A percentile compares a stretch with the other conserved stretches of the same genome.
phyloP scores from a whole-genome alignment of 1,140 invertebrate genomes.

The Triops longicaudatus region DNA sequence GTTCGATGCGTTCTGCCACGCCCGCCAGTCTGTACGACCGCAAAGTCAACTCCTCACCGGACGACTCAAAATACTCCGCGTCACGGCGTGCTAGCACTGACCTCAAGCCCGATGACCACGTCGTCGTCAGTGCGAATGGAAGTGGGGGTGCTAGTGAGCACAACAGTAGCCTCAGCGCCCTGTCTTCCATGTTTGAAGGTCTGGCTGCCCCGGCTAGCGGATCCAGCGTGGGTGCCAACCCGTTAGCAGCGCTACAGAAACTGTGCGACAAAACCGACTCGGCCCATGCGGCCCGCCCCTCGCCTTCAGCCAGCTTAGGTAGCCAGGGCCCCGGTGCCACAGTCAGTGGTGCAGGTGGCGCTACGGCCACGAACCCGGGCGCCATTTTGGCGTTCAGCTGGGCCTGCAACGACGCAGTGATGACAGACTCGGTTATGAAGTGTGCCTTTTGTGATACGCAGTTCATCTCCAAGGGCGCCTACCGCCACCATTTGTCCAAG shows the following conservation, averaged over 20 bases:
- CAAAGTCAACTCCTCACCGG: slow-evolving; percentile 23
- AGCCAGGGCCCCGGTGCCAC: slow-evolving; percentile 29
- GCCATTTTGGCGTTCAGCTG: slow-evolving; percentile 84
- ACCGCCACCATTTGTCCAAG: slow-evolving; percentile 89
- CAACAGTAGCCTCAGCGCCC: slow-evolving; percentile 53
- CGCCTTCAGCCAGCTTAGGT: slow-evolving; percentile 23
- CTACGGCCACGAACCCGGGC: slow-evolving; percentile 48
- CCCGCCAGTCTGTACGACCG: slow-evolving; percentile 24
- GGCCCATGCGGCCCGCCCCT: slow-evolving; percentile 32
- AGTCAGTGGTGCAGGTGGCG: slow-evolving; percentile 35
- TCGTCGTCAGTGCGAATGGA: slow-evolving; percentile 28
- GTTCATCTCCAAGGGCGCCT: slow-evolving; percentile 92
- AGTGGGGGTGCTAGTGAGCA: slow-evolving; percentile 33
- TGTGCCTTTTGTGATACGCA: slow-evolving; percentile 94
- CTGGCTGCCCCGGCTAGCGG: slow-evolving; percentile 45
- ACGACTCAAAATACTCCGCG: background rate
- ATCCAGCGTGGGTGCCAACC: slow-evolving; percentile 46
- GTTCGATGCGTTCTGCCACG: slow-evolving; percentile 25
- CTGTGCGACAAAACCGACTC: slow-evolving; percentile 84
- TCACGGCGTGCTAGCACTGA: slow-evolving; percentile 37
- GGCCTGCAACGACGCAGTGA: slow-evolving; percentile 84
- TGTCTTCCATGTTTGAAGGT: slow-evolving; percentile 84
- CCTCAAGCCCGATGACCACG: slow-evolving; percentile 50
- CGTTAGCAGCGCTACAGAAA: slow-evolving; percentile 84
- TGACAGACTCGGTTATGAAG: slow-evolving; percentile 77